These are phyloP conservation scores for Drosophila siamana DNA, from an alignment of 2,888 invertebrate genomes.

Conservation along the genomic window DNA sequence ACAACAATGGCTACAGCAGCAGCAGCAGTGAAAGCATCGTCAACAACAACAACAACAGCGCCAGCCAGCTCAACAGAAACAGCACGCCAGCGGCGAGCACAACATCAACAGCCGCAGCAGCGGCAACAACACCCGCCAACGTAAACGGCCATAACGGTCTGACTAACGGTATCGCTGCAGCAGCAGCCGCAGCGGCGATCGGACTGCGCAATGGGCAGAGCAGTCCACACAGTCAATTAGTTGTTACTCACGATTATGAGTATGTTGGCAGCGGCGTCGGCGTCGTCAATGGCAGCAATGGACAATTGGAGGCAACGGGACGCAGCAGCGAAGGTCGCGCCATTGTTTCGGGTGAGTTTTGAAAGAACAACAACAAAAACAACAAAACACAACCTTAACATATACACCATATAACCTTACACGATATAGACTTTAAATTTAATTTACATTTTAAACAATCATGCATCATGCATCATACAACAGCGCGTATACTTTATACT, in stretches of 20 bases:
- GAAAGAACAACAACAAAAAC: background rate
- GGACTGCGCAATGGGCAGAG: slow-evolving; percentile 36
- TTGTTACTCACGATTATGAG: slow-evolving; percentile 55
- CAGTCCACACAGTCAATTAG: slow-evolving; percentile 62
- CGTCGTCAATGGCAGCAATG: slow-evolving; percentile 53
- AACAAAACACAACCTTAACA: background rate
- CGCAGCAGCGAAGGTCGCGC: slow-evolving; percentile 69
- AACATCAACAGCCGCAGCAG: slow-evolving; percentile 22
- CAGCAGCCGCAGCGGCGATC: slow-evolving; percentile 20
- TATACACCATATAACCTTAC: background rate
- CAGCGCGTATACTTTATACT: too few species aligned
- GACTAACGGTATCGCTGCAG: slow-evolving; percentile 55
- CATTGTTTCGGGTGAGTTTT: slow-evolving; percentile 71
- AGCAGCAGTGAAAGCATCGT: slow-evolving; percentile 21
- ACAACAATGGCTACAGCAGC: slow-evolving; percentile 42
- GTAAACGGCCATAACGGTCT: slow-evolving; percentile 48
- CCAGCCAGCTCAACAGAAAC: slow-evolving; percentile 72
- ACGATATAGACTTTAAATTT: background rate
- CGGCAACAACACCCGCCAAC: slow-evolving; percentile 49
- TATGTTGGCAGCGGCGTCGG: slow-evolving; percentile 37
- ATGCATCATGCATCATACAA: background rate
- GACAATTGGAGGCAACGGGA: slow-evolving; percentile 44
- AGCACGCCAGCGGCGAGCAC: slow-evolving; percentile 41
- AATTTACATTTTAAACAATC: background rate
- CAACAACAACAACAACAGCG: slow-evolving; percentile 63